Percentiles rank a stretch among this genome's conserved stretches.
Conservation (phyloP, 2,888 invertebrate genomes). For the Smittia aterrima region DNA sequence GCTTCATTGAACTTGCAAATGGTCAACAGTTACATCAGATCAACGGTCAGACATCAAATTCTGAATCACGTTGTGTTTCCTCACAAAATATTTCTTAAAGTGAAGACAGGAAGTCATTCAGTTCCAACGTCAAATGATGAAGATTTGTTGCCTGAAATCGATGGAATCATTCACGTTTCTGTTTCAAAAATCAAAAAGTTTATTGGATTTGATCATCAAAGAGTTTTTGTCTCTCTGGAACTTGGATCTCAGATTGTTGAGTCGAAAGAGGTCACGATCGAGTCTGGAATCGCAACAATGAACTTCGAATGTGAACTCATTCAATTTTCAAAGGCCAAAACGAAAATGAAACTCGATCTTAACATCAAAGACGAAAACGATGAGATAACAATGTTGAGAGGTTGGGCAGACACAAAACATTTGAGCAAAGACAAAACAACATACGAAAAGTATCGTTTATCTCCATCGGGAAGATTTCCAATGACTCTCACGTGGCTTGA, state of each 20-base stretch:
- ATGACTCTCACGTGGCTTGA: background rate
- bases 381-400: too few species aligned
- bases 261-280: background rate
- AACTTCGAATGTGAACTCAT: background rate
- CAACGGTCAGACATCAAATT: slow-evolving; percentile 2
- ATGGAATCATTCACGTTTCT: background rate
- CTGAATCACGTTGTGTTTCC: background rate
- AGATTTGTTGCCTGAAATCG: background rate
- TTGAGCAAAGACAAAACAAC: background rate
- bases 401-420: background rate
- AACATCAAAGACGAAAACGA: background rate
- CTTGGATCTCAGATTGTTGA: background rate
- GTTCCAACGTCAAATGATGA: background rate
- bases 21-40: background rate
- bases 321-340: background rate
- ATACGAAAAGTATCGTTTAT: background rate
- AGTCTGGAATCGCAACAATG: too few species aligned
- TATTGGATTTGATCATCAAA: background rate
- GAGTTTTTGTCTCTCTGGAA: background rate
- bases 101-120: background rate
- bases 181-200: background rate
- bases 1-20: background rate
- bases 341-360: background rate
- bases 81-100: background rate
- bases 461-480: background rate